Evolutionary conservation across 1,140 invertebrate genomes (phyloP), one percentile per base, ranked within the genome.

Genomic region (Drosophila azteca): DNA sequence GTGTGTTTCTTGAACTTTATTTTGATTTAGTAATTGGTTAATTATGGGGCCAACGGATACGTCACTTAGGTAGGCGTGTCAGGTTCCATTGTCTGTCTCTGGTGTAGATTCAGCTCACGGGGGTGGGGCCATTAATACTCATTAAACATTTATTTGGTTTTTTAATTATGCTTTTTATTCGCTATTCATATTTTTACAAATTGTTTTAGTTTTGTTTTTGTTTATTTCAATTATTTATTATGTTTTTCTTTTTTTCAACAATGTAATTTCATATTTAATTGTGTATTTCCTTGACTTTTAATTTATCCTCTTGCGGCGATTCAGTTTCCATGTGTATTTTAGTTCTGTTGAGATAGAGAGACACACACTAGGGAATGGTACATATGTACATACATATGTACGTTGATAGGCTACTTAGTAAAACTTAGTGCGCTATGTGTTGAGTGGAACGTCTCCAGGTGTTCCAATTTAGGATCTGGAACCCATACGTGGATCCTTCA

Each of bases 151-250:
- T 44, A 52, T 75, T 49, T 43, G 71, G 68, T 70, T 88, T 77
- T 82, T 60, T 57, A 77, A 76, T 79, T 62, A 75, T 87, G 67
- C 64, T 88, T 64, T 82, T 81, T 87, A 88, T 88, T 85, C 46
- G 79, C 77, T 88, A 88, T 76, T 75, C 61, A 60, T 78, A 87
- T 81, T 58, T 70, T 66, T 87, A 87, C 83, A 87, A 79, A 82
- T 88, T 73, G 26, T 64, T 75, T 60, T 65, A 62, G 20, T 49
- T 75, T 45, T 67, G 49, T 59, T 63, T 55, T 83, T 75, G 44
- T 59, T 35, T 83, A 53, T 49, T 58, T 68, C 8, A 68, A 55
- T 51, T 52, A 59, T 76, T 24, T 52, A 67, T 58, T 69, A 5
- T 20, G 17, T 20, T 20, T 20, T 20, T 58, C 41, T 46, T 53